Base-by-base conservation (phyloP, 2,797 vertebrate genomes). In the Cynopterus sphinx region DNA sequence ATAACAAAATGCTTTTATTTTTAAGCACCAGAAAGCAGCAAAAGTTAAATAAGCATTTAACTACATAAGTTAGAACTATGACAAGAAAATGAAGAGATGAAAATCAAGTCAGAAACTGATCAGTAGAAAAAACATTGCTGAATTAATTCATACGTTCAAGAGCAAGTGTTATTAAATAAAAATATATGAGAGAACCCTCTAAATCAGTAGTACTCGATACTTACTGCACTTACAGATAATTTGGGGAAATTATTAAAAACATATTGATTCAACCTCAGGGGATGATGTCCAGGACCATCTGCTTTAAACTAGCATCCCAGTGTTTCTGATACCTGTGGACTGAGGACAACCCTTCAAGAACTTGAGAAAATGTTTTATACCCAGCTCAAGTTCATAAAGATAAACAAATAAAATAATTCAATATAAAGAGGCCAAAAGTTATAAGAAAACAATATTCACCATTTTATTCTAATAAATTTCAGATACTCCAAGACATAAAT, bases 391-490 rank as follows among this genome's bases (percentile, higher is more conserved):
- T 51, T 21, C 65, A 49, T 46, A 94, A 91, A 91, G 39, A 39
- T 10, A 63, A 68, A 49, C 31, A 91, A 82, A 74, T 13, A 57
- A 59, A 81, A 73, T 21, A 86, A 86, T 15, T 78, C n/a, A 87
- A 21, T 46, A 91, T 26, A 87, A 84, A 5, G 33, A 28, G n/a
- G 86, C 46, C 84, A 84, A 81, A 39, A 91, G 13, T 36, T 85
- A 17, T 49, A 77, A 85, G 26, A 81, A 41, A 81, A 43, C 0
- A 86, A 65, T 61, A 57, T 33, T 57, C 4, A 36, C 53, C 22
- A 16, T 49, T 93, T 84, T 39, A 51, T 46, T 65, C 83, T 67
- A 92, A 93, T 51, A 92, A 92, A 70, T 79, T 70, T 67, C 39
- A 85, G 87, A 89, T 6, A 68, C 16, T 92, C 51, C 86, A 85